Conservation (phyloP, 1,140 invertebrate species). For the Mylabris phalerata region DNA sequence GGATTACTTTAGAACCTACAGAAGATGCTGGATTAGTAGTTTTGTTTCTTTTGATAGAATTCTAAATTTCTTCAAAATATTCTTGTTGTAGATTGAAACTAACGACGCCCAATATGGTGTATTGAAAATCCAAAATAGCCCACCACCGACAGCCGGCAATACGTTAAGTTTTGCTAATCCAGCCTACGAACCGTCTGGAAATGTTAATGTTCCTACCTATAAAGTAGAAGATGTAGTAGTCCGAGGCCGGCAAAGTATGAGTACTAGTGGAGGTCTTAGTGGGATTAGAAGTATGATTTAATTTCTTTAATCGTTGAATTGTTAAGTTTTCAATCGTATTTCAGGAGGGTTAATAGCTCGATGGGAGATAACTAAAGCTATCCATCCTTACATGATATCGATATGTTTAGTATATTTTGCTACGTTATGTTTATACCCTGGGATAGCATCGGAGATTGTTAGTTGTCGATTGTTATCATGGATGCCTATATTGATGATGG, state of each 20-base stretch:
- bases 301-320: not conserved
- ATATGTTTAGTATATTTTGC: conserved; percentile 82
- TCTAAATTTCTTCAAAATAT: not conserved
- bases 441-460: conserved; percentile 79
- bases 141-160: conserved; percentile 40
- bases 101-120: conserved; percentile 53
- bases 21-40: conserved; percentile 71
- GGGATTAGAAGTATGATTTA: conserved; percentile 1
- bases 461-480: conserved; percentile 75
- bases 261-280: conserved; percentile 17
- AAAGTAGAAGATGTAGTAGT: conserved; percentile 78
- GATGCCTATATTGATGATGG: conserved; percentile 90
- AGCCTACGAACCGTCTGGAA: conserved; percentile 64
- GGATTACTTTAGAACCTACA: conserved; percentile 66
- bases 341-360: conserved; percentile 61
- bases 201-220: conserved; percentile 58
- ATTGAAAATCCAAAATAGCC: conserved; percentile 51
- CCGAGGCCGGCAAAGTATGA: conserved; percentile 50
- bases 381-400: conserved; percentile 84
- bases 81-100: conserved; percentile 45
- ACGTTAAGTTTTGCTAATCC: conserved; percentile 71
- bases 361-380: conserved; percentile 68
- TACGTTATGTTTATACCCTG: conserved; percentile 81
- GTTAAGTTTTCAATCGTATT: conserved; percentile 22
- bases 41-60: not conserved